Evolutionary conservation across 2,113 vertebrate genomes (phyloP).

Genomic region (Boleophthalmus pectinirostris): DNA sequence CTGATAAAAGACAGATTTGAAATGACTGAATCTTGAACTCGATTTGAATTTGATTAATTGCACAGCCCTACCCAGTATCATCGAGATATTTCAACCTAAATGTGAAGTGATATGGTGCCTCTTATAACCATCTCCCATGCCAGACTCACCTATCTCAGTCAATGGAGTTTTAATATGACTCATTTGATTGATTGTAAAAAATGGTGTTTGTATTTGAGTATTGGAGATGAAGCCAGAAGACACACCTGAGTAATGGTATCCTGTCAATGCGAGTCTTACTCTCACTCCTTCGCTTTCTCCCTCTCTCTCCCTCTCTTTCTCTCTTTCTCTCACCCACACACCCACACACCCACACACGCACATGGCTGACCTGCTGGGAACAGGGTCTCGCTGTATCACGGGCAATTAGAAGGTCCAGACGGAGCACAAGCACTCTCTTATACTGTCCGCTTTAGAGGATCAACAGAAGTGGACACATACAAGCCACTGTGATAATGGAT

Average conservation of each 20-base stretch:
- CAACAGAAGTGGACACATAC: conserved; percentile 51
- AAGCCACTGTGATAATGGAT: not conserved
- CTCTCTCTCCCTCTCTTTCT: conserved; percentile 48
- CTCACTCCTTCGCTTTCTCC: conserved; percentile 74
- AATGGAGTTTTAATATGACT: conserved; percentile 15
- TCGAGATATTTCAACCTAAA: no score
- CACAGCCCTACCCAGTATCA: no score
- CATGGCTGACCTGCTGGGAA: conserved; percentile 90
- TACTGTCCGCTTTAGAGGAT: conserved; percentile 78
- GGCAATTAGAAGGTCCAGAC: conserved; percentile 80
- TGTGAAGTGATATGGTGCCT: no score
- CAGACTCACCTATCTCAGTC: no score
- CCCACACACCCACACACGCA: conserved; percentile 70
- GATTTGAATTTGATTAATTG: no score
- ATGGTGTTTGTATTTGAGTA: conserved; percentile 92
- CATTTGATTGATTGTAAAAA: conserved; percentile 82
- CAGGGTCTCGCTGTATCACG: conserved; percentile 78
- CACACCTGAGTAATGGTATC: conserved; percentile 93
- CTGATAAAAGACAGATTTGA: not conserved
- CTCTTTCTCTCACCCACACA: conserved; percentile 49
- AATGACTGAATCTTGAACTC: no score
- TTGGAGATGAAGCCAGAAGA: conserved; percentile 88
- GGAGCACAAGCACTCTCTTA: conserved; percentile 84
- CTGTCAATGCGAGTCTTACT: conserved; percentile 71
- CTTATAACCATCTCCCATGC: no score